Evolutionary conservation across 2,797 vertebrate species (phyloP).

Genomic region (Nannoperca australis): DNA sequence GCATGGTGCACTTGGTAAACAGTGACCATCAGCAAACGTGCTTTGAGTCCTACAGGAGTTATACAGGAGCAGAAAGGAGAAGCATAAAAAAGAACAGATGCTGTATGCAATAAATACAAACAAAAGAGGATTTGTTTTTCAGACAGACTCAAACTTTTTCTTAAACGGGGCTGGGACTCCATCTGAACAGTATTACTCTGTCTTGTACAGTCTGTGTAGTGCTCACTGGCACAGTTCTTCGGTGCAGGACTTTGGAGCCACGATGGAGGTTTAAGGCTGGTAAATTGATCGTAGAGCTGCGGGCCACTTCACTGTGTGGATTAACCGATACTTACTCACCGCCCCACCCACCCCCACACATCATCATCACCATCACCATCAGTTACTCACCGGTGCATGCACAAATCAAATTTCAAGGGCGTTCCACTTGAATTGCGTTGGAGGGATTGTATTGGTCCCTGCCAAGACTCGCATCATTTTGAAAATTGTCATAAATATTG

Average conservation of each 20-base stretch:
- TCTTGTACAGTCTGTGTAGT: slow-evolving; percentile 54
- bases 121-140: slow-evolving; percentile 23
- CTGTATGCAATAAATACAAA: slow-evolving; percentile 43
- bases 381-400: slow-evolving; percentile 60
- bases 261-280: slow-evolving; percentile 38
- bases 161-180: slow-evolving; percentile 27
- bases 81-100: neutral
- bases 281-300: slow-evolving; percentile 45
- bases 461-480: slow-evolving; percentile 35
- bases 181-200: slow-evolving; percentile 51
- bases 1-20: slow-evolving; percentile 8
- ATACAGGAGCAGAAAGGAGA: slow-evolving; percentile 9
- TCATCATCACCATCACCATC: slow-evolving; percentile 45
- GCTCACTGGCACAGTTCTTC: slow-evolving; percentile 38
- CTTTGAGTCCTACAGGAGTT: neutral
- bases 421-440: slow-evolving; percentile 32
- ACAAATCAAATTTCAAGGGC: slow-evolving; percentile 45
- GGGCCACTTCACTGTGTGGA: slow-evolving; percentile 50
- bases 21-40: slow-evolving; percentile 20
- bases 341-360: neutral
- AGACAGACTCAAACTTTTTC: slow-evolving; percentile 21
- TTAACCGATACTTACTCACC: slow-evolving; percentile 40
- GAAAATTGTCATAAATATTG: slow-evolving; percentile 59
- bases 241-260: slow-evolving; percentile 21
- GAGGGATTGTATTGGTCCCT: slow-evolving; percentile 20